Conservation (phyloP, 2,113 vertebrate genomes). For the rat (Rattus norvegicus) region GRCr8 NC_086037.1:2526001-2526500, state of each 20-base stretch:
- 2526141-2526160: background rate
- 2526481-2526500: background rate
- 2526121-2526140: conserved; percentile 26
- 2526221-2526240: background rate
- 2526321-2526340: background rate
- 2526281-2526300: background rate
- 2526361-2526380: background rate
- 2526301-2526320: background rate
- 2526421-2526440: background rate
- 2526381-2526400: background rate
- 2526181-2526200: background rate
- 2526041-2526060: conserved; percentile 44
- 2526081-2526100: conserved; percentile 34
- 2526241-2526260: background rate
- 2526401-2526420: conserved; percentile 2
- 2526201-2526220: background rate
- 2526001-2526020: conserved; percentile 64
- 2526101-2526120: conserved; percentile 32
- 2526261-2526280: background rate
- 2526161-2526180: background rate
- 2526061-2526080: conserved; percentile 48
- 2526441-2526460: background rate
- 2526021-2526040: conserved; percentile 57
- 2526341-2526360: background rate
- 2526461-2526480: background rate